Conservation (phyloP, 2,113 vertebrate species). For the Numenius arquata region DNA sequence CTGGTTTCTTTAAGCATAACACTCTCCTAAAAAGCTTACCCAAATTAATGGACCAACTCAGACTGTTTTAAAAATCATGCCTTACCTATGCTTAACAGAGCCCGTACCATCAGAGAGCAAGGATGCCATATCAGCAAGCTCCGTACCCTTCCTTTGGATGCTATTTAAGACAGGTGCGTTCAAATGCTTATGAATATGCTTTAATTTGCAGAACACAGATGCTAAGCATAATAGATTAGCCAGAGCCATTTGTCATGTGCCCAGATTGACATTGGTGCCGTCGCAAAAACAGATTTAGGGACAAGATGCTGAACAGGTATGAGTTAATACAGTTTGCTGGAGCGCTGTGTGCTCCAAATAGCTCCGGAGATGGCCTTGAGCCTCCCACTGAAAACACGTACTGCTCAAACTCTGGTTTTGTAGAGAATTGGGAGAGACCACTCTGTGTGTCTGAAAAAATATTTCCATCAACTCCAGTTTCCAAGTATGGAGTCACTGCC, state of each 20-base stretch:
- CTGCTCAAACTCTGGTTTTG: background rate
- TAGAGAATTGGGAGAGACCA: background rate
- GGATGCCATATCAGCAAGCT: conserved; percentile 54
- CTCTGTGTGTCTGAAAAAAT: background rate
- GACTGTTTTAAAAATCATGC: background rate
- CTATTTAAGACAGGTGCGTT: conserved; percentile 62
- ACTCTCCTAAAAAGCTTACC: background rate
- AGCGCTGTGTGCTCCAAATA: background rate
- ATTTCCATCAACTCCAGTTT: background rate
- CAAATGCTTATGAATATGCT: background rate
- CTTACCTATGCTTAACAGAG: conserved; percentile 9
- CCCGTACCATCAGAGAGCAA: conserved; percentile 9
- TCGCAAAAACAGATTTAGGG: background rate
- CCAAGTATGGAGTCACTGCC: background rate
- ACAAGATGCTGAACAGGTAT: background rate
- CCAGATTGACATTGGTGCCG: background rate
- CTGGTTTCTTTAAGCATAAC: background rate
- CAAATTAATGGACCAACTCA: background rate
- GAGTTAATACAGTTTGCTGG: background rate
- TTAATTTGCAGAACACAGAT: background rate
- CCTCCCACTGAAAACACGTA: background rate
- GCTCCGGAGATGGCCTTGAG: background rate
- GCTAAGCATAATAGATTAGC: background rate
- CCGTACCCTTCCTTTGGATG: conserved; percentile 49
- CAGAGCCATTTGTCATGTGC: background rate